These are phyloP conservation scores for Lepus oiostolus DNA, from an alignment of 2,797 vertebrate species.

Conservation along the genomic window DNA sequence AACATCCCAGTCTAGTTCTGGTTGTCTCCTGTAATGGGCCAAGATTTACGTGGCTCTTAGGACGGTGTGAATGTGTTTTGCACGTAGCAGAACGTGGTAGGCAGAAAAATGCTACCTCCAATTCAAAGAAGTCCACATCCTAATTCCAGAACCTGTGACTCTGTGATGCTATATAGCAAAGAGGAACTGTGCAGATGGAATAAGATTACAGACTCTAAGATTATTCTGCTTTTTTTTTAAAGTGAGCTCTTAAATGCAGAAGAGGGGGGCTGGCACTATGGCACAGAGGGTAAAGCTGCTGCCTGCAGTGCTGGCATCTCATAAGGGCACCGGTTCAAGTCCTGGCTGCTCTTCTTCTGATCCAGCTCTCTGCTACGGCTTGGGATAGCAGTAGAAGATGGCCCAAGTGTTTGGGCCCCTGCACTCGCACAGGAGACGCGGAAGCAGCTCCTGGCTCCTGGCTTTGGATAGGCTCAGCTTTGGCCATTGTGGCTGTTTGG, in stretches of 20 bases:
- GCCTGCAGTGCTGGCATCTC: no score
- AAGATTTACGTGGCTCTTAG: background rate
- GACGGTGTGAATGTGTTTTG: slow-evolving; percentile 7
- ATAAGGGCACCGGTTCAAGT: no score
- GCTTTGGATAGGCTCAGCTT: background rate
- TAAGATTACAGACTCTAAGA: slow-evolving; percentile 32
- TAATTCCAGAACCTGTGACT: slow-evolving; percentile 46
- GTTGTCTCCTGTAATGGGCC: background rate
- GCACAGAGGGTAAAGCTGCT: no score
- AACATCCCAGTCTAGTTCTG: background rate
- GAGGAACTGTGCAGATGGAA: slow-evolving; percentile 57
- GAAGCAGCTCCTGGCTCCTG: slow-evolving; percentile 8
- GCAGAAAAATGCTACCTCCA: background rate
- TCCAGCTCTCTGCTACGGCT: no score
- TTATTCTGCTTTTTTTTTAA: slow-evolving; percentile 18
- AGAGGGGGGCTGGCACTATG: background rate
- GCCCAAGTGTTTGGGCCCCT: no score
- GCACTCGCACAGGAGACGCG: background rate
- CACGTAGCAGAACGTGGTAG: background rate
- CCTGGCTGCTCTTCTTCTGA: no score
- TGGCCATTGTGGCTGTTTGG: no score
- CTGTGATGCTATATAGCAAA: slow-evolving; percentile 41
- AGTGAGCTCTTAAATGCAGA: slow-evolving; percentile 23
- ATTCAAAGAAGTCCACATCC: slow-evolving; percentile 11
- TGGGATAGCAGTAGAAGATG: no score